These are phyloP conservation scores for Caenorhabditis afra DNA, from an alignment of 2,888 invertebrate genomes.

Conservation along the genomic window DNA sequence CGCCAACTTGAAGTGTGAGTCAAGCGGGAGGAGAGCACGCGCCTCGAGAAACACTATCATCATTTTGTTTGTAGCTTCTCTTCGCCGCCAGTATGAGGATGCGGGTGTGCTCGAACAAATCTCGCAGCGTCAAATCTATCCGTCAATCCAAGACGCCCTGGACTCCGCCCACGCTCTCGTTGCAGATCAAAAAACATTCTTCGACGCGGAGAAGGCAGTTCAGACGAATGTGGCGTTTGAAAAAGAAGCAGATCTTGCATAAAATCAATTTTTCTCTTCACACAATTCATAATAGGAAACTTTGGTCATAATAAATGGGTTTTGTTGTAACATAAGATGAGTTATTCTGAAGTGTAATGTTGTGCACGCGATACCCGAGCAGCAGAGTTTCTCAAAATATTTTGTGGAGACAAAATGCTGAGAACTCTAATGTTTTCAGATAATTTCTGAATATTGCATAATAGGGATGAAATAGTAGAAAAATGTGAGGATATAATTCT, in stretches of 20 bases:
- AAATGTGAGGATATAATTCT: constrained; percentile 22
- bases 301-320: constrained; percentile 5
- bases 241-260: neutral
- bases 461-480: constrained; percentile 2
- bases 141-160: constrained; percentile 62
- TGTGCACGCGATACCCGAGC: constrained; percentile 46
- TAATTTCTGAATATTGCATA: constrained; percentile 24
- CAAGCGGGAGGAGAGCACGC: neutral
- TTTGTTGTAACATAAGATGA: neutral
- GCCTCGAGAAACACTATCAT: neutral
- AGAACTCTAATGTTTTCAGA: constrained; percentile 45
- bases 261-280: too few relatives aligned
- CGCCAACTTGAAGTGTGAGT: constrained; percentile 64
- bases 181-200: constrained; percentile 34
- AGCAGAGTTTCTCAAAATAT: constrained; percentile 19
- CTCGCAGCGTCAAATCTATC: constrained; percentile 55
- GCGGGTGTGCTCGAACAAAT: constrained; percentile 60
- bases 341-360: constrained; percentile 4
- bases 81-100: constrained; percentile 60
- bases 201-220: constrained; percentile 26
- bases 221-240: neutral
- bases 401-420: constrained; percentile 38
- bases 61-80: constrained; percentile 49
- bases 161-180: constrained; percentile 45
- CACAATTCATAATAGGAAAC: neutral